Evolutionary conservation across 1,140 invertebrate genomes (phyloP).

Genomic region (Dreissena polymorpha): DNA sequence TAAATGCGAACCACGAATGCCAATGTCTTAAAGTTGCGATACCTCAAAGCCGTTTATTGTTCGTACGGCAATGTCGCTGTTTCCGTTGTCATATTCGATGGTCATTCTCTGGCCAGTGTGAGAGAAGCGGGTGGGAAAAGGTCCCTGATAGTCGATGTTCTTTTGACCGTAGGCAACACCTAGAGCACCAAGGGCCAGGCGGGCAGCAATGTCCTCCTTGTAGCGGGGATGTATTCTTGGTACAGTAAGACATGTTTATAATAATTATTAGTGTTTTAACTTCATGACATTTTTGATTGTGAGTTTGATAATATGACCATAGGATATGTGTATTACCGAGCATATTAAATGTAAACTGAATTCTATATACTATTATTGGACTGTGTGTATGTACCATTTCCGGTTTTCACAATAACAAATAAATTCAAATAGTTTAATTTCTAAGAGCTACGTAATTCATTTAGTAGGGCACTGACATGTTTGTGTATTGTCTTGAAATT

Average conservation of each 20-base stretch:
- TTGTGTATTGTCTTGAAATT: neutral
- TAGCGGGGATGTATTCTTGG: constrained; percentile 70
- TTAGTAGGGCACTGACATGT: too few species aligned
- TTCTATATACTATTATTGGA: too few species aligned
- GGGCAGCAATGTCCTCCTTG: constrained; percentile 69
- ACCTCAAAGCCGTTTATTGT: constrained; percentile 65
- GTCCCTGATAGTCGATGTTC: constrained; percentile 63
- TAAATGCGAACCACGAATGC: too few species aligned
- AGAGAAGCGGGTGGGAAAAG: constrained; percentile 52
- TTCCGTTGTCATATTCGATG: constrained; percentile 55
- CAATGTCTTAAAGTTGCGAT: neutral
- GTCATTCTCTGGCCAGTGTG: constrained; percentile 20
- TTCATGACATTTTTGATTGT: too few species aligned
- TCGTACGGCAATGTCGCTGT: constrained; percentile 52
- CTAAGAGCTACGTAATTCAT: neutral
- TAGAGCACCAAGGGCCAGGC: constrained; percentile 64
- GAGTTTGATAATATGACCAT: too few species aligned
- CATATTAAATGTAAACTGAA: too few species aligned
- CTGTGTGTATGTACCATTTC: too few species aligned
- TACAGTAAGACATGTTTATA: too few species aligned
- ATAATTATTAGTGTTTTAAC: too few species aligned
- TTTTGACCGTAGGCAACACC: constrained; percentile 66
- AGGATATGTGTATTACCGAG: too few species aligned
- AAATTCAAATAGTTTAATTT: neutral
- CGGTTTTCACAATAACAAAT: neutral